Base-by-base conservation (phyloP, 2,888 invertebrate genomes). In the Lysandra coridon region DNA sequence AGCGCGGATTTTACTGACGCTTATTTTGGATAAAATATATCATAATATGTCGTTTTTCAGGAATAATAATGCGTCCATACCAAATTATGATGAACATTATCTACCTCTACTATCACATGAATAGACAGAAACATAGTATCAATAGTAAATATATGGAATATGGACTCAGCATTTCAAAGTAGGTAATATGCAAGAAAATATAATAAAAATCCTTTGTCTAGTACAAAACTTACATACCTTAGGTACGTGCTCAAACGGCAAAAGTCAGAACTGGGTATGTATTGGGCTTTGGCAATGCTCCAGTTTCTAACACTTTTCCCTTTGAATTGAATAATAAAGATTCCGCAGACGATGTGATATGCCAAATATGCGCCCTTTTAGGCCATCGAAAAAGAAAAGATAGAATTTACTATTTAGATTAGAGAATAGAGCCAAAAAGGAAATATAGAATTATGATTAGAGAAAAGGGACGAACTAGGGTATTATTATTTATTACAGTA, bases 331-430 rank as follows among this genome's bases (percentile, higher is more conserved):
- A 69, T 69, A 37, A 69, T 69, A 69, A 69, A 69, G 10, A 69
- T 37, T 69, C 33, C 33, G 69, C 33, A 69, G 69, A 69, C 69
- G 69, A 69, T 69, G 69, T 69, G 33, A 69, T 69, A 69, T 69
- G 69, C 69, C 69, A 69, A 69, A 37, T 37, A 37, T 69, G 37
- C 37, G 69, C 69, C 69, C 30, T 69, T 69, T 69, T 33, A 2
- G 33, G 4, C 69, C 37, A 17, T 33, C 14, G 33, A 10, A 69
- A 69, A 69, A 69, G 23, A 17, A 23, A 33, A 49, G 4, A 69
- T 69, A 69, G 14, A 69, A 69, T 37, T 69, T 69, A 17, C 30
- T 23, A 7, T 62, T 64, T 23, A 64, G 30, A 64, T 30, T 57
- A 57, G 57, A 17, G 57, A 57, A 57, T 57, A 57, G 14, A 17